These are phyloP conservation scores for Oreochromis tanganicae DNA, from an alignment of 2,113 vertebrate genomes.

Conservation along the genomic window DNA sequence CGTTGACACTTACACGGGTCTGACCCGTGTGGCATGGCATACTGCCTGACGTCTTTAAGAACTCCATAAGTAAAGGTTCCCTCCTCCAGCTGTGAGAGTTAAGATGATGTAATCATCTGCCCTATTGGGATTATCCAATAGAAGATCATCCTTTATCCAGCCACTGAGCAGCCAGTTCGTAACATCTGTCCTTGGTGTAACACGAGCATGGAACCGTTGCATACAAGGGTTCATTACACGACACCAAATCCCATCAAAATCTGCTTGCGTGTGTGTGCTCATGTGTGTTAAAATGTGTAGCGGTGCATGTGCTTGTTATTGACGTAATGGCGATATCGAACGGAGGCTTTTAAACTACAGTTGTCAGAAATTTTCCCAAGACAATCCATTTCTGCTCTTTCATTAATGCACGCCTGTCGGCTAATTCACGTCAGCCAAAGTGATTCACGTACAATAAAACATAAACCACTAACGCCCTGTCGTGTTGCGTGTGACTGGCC, in stretches of 20 bases:
- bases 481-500: not conserved
- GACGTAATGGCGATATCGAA: not conserved
- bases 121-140: constrained; percentile 40
- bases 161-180: constrained; percentile 37
- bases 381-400: not conserved
- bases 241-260: constrained; percentile 34
- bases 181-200: constrained; percentile 50
- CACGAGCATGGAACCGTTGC: not conserved
- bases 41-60: not conserved
- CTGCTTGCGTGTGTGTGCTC: not conserved
- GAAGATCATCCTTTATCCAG: constrained; percentile 32
- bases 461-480: not conserved
- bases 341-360: constrained; percentile 2
- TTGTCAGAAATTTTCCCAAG: not conserved
- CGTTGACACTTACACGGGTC: not conserved
- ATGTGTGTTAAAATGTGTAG: not conserved
- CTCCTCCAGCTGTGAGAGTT: constrained; percentile 33
- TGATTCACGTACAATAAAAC: constrained; percentile 5
- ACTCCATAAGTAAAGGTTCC: not conserved
- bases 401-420: not conserved
- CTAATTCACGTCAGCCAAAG: not conserved
- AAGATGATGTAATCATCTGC: constrained; percentile 43
- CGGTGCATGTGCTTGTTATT: not conserved
- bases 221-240: not conserved
- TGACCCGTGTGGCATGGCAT: not conserved